phyloP scores from a whole-genome alignment of 2,113 vertebrate species.

The Syrmaticus mikado region DNA sequence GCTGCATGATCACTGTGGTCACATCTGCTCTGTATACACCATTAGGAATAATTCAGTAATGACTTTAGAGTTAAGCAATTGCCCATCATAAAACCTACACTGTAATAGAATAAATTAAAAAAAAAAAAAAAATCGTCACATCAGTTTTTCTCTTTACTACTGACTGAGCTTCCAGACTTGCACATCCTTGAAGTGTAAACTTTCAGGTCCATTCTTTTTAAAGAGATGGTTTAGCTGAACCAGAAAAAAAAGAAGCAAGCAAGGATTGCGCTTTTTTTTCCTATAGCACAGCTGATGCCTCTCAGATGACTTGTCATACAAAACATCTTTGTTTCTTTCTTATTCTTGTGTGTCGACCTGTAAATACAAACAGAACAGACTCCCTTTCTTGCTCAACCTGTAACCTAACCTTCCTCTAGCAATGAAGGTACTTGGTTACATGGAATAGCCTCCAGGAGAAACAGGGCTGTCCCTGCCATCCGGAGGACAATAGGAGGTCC shows the following conservation, averaged over 20 bases:
- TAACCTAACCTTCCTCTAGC: background rate
- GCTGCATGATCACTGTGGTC: background rate
- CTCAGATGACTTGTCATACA: slow-evolving; percentile 40
- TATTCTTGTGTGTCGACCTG: background rate
- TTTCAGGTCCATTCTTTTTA: background rate
- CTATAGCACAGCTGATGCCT: background rate
- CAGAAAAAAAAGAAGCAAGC: background rate
- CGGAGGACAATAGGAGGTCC: background rate
- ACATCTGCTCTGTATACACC: background rate
- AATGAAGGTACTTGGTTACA: background rate
- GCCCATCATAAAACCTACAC: background rate
- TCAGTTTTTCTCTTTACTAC: background rate
- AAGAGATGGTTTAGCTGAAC: background rate
- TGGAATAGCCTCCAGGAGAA: background rate
- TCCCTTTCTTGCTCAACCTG: slow-evolving; percentile 33
- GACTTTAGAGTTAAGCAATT: background rate
- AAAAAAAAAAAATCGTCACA: background rate
- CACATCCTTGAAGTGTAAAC: background rate
- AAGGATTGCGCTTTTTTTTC: background rate
- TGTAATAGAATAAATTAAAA: background rate
- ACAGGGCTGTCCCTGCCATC: rapidly evolving
- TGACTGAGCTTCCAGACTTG: background rate
- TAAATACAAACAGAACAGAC: background rate
- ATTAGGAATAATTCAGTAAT: background rate
- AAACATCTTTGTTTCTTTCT: slow-evolving; percentile 63